A percentile compares a stretch with the other conserved stretches of the same genome.
These are phyloP conservation scores for Halcyon leucocephala DNA, from an alignment of 2,797 vertebrate species.

Conservation along the genomic window DNA sequence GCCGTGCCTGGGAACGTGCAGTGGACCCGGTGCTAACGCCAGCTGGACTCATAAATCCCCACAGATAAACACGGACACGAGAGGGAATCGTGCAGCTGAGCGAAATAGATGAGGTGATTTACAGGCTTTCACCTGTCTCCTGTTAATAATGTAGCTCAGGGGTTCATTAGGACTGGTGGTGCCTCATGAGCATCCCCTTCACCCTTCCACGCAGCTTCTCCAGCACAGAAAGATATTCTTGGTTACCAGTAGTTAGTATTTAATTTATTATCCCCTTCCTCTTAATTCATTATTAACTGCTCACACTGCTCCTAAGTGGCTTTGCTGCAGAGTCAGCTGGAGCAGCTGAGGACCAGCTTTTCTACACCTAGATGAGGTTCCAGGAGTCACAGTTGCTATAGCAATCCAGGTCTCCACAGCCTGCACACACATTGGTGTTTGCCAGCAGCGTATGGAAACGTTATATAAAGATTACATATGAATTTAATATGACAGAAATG, in stretches of 20 bases:
- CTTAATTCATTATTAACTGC: not conserved
- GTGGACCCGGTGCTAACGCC: not conserved
- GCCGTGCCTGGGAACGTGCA: not conserved
- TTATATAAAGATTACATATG: not conserved
- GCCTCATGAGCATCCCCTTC: not conserved
- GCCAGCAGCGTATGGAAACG: not conserved
- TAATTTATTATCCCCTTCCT: not conserved
- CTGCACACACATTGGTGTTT: too few relatives aligned
- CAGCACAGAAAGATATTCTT: not conserved
- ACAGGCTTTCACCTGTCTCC: not conserved
- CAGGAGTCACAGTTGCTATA: not conserved
- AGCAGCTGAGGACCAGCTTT: not conserved
- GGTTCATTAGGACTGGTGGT: not conserved
- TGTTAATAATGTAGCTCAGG: not conserved
- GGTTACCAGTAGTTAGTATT: not conserved
- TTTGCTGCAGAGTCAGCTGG: not conserved
- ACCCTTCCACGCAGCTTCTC: not conserved
- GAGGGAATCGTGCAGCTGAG: not conserved
- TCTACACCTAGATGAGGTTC: not conserved
- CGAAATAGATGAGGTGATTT: not conserved
- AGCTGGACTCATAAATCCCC: not conserved
- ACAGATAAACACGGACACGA: too few relatives aligned
- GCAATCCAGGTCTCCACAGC: not conserved
- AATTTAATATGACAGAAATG: not conserved
- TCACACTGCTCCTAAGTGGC: not conserved